Evolutionary conservation across 2,888 invertebrate species (phyloP).

Genomic region (Stramonita haemastoma): DNA sequence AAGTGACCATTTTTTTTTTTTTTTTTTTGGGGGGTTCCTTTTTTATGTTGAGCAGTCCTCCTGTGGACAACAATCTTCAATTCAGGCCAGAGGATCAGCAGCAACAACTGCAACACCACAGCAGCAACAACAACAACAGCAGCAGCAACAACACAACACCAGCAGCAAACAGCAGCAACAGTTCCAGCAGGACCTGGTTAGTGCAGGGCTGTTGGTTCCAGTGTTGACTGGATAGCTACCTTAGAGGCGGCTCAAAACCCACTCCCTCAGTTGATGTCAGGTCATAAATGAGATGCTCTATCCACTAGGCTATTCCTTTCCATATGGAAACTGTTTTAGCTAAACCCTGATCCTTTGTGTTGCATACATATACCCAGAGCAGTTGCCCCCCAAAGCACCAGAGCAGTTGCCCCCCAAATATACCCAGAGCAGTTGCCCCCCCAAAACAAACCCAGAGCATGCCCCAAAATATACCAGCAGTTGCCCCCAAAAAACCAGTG

Average conservation of each 20-base stretch:
- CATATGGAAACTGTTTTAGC: too few species aligned
- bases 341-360: too few species aligned
- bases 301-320: too few species aligned
- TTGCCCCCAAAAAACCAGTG: too few species aligned
- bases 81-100: neutral
- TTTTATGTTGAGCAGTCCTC: neutral
- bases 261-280: neutral
- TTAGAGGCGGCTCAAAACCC: too few species aligned
- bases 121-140: neutral
- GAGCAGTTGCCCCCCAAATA: too few species aligned
- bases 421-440: too few species aligned
- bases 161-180: neutral
- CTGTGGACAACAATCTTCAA: neutral
- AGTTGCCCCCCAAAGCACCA: too few species aligned
- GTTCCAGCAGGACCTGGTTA: neutral
- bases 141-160: neutral
- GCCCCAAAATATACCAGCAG: too few species aligned
- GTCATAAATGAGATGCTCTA: neutral
- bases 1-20: neutral
- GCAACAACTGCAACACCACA: neutral
- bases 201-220: neutral
- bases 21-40: neutral
- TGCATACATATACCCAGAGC: too few species aligned
- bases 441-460: too few species aligned
- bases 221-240: neutral